phyloP scores from a whole-genome alignment of 2,113 vertebrate genomes.

The Calyptomena viridis region DNA sequence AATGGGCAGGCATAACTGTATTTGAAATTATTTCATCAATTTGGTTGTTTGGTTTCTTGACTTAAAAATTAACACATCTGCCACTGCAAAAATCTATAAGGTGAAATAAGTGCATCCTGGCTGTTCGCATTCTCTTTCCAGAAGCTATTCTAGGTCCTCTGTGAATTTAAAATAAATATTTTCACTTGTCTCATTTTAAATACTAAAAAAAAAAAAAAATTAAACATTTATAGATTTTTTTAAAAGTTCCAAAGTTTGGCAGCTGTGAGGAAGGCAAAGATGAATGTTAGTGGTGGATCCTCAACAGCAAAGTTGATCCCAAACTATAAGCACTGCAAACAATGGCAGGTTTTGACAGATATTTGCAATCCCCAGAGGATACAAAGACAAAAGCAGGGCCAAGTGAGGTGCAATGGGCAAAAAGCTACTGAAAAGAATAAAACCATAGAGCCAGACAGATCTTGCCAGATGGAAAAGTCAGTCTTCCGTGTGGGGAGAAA shows the following conservation, averaged over 20 bases:
- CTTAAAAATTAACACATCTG: neutral
- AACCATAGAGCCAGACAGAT: neutral
- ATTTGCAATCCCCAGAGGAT: neutral
- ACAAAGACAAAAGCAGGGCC: neutral
- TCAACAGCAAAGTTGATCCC: neutral
- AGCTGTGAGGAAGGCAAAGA: neutral
- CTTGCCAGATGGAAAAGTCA: neutral
- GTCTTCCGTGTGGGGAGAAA: neutral
- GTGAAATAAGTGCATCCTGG: neutral
- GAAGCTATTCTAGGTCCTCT: neutral
- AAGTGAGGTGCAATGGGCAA: neutral
- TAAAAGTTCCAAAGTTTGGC: neutral
- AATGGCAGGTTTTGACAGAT: neutral
- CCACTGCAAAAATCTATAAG: neutral
- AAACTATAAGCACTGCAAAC: neutral
- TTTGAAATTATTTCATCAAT: neutral
- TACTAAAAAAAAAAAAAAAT: neutral
- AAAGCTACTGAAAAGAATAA: neutral
- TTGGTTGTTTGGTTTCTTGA: neutral
- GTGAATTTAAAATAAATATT: neutral
- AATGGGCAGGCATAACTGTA: neutral
- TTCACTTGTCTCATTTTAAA: neutral
- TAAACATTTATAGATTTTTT: too few relatives aligned
- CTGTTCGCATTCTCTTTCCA: neutral
- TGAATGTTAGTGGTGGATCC: neutral